Conservation (phyloP, 2,797 vertebrate genomes). For the Diceros bicornis region DNA sequence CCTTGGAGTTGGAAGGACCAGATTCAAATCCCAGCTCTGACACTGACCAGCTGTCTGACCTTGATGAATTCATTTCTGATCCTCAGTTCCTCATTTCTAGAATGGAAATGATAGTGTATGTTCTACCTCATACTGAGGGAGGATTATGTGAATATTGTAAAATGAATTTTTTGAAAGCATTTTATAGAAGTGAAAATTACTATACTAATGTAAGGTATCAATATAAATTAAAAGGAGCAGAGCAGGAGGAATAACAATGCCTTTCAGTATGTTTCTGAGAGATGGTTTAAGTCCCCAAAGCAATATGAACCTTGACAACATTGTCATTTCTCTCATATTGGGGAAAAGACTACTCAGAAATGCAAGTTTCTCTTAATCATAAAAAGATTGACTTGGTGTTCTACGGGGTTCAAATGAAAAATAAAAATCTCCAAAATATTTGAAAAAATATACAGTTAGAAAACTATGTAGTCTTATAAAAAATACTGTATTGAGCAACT, state of each 20-base stretch:
- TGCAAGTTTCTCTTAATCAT: constrained; percentile 26
- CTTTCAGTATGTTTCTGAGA: not conserved
- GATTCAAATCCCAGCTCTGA: not conserved
- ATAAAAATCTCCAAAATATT: not conserved
- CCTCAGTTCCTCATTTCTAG: not conserved
- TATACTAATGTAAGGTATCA: not conserved
- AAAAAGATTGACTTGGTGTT: not conserved
- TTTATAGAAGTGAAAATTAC: constrained; percentile 31
- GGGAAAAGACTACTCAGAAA: not conserved
- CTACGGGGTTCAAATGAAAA: not conserved
- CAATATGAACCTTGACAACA: not conserved
- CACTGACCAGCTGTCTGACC: not conserved
- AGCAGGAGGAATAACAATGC: not conserved
- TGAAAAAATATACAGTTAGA: not conserved
- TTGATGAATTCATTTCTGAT: constrained; percentile 16
- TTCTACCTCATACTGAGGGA: not conserved
- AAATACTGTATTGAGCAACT: constrained; percentile 7
- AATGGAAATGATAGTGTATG: not conserved
- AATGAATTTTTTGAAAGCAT: constrained; percentile 23
- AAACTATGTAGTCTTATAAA: not conserved
- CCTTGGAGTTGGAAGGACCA: constrained; percentile 13
- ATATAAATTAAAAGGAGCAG: not conserved
- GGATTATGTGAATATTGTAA: not conserved
- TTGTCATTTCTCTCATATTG: constrained; percentile 30
- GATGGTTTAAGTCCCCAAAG: not conserved